Evolutionary conservation across 2,888 invertebrate genomes (phyloP).

Genomic region (Drosophila mercatorum): DNA sequence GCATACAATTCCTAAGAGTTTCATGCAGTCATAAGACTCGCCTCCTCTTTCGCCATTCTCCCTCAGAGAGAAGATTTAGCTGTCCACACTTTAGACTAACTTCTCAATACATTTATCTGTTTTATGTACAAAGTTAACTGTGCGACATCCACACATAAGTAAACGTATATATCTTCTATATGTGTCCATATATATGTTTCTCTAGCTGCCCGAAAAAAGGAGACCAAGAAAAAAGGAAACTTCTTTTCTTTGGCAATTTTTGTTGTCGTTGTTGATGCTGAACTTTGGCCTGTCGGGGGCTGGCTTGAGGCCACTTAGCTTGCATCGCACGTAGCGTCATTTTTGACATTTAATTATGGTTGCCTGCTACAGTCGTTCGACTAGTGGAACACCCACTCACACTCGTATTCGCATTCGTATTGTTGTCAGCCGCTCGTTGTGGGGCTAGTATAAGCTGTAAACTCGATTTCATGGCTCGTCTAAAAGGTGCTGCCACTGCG

Average conservation of each 20-base stretch:
- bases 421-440: conserved; percentile 11
- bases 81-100: too few species aligned
- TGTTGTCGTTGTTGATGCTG: conserved; percentile 20
- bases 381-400: neutral
- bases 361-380: conserved; percentile 32
- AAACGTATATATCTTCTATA: neutral
- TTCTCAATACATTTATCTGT: neutral
- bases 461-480: conserved; percentile 72
- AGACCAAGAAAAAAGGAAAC: conserved; percentile 7
- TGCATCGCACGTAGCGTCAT: conserved; percentile 80
- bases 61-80: too few species aligned
- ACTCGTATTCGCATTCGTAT: conserved; percentile 7
- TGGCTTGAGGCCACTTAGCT: conserved; percentile 48
- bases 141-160: conserved; percentile 6
- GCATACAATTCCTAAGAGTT: too few species aligned
- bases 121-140: conserved; percentile 3
- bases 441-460: conserved; percentile 61
- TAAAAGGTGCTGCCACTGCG: conserved; percentile 61
- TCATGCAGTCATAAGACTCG: too few species aligned
- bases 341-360: conserved; percentile 83
- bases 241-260: conserved; percentile 33
- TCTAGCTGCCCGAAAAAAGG: neutral
- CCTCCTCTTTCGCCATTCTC: too few species aligned
- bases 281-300: conserved; percentile 52
- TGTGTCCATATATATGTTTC: conserved; percentile 1